Percentiles rank a stretch among this genome's conserved stretches.
Conservation (phyloP, 2,888 invertebrate genomes). For the Eumacrocentrus americanus region DNA sequence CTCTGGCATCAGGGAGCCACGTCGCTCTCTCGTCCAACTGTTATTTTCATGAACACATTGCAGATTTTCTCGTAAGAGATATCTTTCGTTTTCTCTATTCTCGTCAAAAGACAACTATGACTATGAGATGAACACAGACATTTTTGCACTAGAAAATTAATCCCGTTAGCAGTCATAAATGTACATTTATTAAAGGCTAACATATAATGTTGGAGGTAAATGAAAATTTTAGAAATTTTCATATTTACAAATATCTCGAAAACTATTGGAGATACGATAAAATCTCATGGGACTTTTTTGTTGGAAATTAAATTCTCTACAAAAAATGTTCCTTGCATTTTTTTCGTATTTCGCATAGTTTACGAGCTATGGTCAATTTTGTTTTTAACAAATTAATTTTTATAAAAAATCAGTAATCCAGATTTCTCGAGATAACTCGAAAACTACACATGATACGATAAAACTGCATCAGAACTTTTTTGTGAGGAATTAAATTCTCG, state of each 20-base stretch:
- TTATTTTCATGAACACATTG: conserved; percentile 35
- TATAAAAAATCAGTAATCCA: no score
- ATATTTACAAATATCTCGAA: no score
- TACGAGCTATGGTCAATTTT: no score
- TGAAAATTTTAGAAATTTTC: not conserved
- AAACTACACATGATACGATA: no score
- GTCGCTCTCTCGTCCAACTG: conserved; percentile 27
- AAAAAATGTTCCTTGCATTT: no score
- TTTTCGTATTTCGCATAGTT: not conserved
- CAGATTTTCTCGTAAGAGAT: conserved; percentile 32
- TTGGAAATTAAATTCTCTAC: no score
- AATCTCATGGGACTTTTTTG: no score
- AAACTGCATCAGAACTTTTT: no score
- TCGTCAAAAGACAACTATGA: not conserved
- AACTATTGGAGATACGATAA: no score
- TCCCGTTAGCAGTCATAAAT: not conserved
- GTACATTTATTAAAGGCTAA: not conserved
- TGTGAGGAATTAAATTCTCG: no score
- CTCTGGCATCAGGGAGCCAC: conserved; percentile 22
- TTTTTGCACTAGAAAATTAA: not conserved
- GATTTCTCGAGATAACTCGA: no score
- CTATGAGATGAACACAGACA: not conserved
- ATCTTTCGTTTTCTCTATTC: not conserved
- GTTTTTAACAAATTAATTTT: no score
- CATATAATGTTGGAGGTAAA: not conserved